A percentile compares a stretch with the other conserved stretches of the same genome.
These are phyloP conservation scores for Endomychus coccineus DNA, from an alignment of 2,888 invertebrate species.

Conservation along the genomic window DNA sequence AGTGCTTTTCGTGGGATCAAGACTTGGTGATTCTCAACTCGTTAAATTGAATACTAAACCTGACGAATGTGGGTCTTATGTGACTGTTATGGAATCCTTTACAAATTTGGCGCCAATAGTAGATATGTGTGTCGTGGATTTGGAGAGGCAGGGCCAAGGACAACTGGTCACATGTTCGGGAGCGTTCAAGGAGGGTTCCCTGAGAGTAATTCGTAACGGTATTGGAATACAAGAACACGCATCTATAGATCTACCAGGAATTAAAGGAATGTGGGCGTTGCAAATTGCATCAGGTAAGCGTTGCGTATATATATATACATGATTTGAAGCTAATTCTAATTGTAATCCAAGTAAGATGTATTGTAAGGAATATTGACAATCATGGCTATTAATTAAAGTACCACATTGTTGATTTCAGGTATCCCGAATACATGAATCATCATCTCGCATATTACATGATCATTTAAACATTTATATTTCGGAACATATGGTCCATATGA, in stretches of 20 bases:
- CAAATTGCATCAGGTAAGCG: conserved; percentile 56
- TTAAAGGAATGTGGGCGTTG: conserved; percentile 98
- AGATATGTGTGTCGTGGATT: conserved; percentile 95
- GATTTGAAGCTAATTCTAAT: too few species aligned
- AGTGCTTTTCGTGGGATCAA: conserved; percentile 92
- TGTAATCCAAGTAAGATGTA: too few species aligned
- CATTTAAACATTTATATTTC: too few species aligned
- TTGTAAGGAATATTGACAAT: too few species aligned
- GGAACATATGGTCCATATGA: too few species aligned
- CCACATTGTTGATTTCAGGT: too few species aligned
- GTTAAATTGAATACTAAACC: conserved; percentile 79
- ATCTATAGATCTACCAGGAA: conserved; percentile 91
- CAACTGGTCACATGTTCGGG: conserved; percentile 98
- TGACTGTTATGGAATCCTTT: conserved; percentile 91
- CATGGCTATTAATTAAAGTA: too few species aligned
- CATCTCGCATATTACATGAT: too few species aligned
- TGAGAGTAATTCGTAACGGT: conserved; percentile 95
- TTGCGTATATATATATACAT: too few species aligned
- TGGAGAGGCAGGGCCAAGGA: conserved; percentile 94
- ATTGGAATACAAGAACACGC: conserved; percentile 99
- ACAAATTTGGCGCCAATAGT: conserved; percentile 96
- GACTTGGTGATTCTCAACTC: conserved; percentile 93
- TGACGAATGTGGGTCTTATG: conserved; percentile 82
- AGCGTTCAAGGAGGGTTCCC: conserved; percentile 93
- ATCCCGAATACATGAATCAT: too few species aligned